Percentiles rank a stretch among this genome's conserved stretches.
Evolutionary conservation across 2,888 invertebrate genomes (phyloP).

Genomic region (Himalopsyche kuldschensis): DNA sequence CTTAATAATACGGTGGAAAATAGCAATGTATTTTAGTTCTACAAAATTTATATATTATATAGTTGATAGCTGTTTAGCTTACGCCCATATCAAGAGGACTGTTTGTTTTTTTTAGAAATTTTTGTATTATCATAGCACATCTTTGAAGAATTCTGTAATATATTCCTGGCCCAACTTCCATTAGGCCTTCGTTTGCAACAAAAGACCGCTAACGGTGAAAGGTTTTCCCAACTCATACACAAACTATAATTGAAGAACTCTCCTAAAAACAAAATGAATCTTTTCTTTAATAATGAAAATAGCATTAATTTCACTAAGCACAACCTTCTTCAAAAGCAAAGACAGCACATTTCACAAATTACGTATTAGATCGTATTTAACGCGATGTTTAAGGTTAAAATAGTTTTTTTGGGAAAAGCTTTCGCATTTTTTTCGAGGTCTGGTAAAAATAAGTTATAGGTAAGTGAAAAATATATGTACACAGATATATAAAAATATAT

Average conservation of each 20-base stretch:
- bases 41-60: no score
- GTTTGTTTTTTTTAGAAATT: neutral
- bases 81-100: no score
- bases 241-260: neutral
- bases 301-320: neutral
- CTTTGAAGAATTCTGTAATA: neutral
- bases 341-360: neutral
- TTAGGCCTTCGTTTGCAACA: slow-evolving; percentile 12
- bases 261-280: neutral
- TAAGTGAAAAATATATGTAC: no score
- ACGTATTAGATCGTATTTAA: neutral
- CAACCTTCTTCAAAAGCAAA: neutral
- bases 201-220: neutral
- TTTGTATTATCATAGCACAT: neutral
- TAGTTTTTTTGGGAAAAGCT: neutral
- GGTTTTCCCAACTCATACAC: neutral
- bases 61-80: no score
- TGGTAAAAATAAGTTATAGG: no score
- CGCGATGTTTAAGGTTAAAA: neutral
- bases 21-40: no score
- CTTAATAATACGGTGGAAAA: no score
- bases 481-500: no score
- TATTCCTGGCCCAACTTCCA: slow-evolving; percentile 2
- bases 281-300: neutral
- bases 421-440: no score